Percentiles rank a stretch among this genome's conserved stretches.
Evolutionary conservation across 2,113 vertebrate genomes (phyloP).

Genomic region (Podarcis raffonei): DNA sequence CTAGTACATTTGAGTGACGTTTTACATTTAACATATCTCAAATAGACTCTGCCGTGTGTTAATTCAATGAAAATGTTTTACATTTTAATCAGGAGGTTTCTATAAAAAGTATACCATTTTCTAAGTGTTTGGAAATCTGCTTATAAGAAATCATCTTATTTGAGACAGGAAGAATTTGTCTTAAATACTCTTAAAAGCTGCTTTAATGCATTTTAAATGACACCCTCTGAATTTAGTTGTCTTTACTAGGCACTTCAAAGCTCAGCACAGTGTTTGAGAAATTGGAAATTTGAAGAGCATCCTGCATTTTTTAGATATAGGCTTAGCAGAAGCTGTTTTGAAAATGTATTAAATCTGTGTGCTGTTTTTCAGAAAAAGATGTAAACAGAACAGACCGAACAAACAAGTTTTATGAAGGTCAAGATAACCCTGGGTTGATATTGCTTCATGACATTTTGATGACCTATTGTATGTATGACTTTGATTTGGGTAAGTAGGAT

Average conservation of each 20-base stretch:
- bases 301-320: constrained; percentile 49
- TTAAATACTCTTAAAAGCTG: constrained; percentile 47
- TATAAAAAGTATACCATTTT: constrained; percentile 38
- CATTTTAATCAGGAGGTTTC: constrained; percentile 42
- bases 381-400: constrained; percentile 96
- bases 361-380: constrained; percentile 88
- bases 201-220: constrained; percentile 56
- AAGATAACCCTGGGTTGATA: constrained; percentile 92
- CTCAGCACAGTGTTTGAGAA: constrained; percentile 48
- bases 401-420: constrained; percentile 95
- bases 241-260: constrained; percentile 58
- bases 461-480: constrained; percentile 99
- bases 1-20: constrained; percentile 28
- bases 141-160: constrained; percentile 47
- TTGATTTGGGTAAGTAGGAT: constrained; percentile 91
- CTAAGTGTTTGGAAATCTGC: constrained; percentile 55
- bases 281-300: constrained; percentile 48
- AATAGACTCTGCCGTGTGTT: constrained; percentile 42
- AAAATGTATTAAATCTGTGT: constrained; percentile 61
- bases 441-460: constrained; percentile 97
- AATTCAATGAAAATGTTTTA: constrained; percentile 43
- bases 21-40: constrained; percentile 37
- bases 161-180: constrained; percentile 41
- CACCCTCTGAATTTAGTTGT: constrained; percentile 45
- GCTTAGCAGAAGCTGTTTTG: constrained; percentile 61